Evolutionary conservation across 2,113 vertebrate genomes (phyloP).

Genomic region (Varanus komodoensis): DNA sequence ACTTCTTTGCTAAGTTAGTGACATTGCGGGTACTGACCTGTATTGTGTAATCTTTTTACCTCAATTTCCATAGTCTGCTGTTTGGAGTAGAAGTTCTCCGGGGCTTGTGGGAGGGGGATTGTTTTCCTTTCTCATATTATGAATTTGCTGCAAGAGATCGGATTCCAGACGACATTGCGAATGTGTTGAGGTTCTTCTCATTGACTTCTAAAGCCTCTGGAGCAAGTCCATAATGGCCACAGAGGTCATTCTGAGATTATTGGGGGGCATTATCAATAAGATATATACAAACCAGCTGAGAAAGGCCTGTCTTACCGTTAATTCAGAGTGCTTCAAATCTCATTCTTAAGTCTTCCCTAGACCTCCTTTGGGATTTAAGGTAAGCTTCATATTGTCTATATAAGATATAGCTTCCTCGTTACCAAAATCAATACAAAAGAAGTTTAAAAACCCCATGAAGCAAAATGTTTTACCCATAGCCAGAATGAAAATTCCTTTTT

Average conservation of each 20-base stretch:
- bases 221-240: conserved; percentile 1
- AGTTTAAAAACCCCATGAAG: conserved; percentile 12
- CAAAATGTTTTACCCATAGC: background rate
- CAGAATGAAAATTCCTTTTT: background rate
- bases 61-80: conserved; percentile 21
- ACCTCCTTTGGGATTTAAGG: background rate
- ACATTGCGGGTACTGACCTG: conserved; percentile 39
- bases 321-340: background rate
- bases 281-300: background rate
- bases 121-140: background rate
- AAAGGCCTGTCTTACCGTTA: background rate
- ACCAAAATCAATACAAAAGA: conserved; percentile 17
- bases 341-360: background rate
- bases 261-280: conserved; percentile 13
- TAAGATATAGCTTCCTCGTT: conserved; percentile 13
- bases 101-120: accelerated
- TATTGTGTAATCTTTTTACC: background rate
- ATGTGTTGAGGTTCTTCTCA: background rate
- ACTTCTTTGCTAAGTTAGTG: conserved; percentile 62
- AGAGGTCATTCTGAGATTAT: background rate
- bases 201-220: conserved; percentile 7
- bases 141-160: background rate
- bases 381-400: background rate
- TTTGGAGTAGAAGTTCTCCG: background rate
- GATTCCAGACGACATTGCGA: background rate